Evolutionary conservation across 2,888 invertebrate genomes (phyloP), one percentile per base, ranked within the genome.

Genomic region (Lomographa bimaculata): DNA sequence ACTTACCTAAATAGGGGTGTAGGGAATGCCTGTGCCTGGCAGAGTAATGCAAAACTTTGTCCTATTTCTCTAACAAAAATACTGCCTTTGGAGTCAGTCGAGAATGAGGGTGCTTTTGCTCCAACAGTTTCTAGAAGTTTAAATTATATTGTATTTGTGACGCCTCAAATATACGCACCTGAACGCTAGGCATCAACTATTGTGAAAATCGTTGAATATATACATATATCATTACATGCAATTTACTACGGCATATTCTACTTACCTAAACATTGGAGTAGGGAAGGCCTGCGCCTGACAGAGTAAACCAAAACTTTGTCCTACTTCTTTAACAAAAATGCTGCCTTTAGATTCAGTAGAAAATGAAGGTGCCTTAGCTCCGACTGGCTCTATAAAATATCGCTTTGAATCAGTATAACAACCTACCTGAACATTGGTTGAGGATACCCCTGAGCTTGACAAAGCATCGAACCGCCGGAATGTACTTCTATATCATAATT

Each of bases 361-460:
- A 79, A 92, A 91, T 27, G 90, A 89, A 35, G 92, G 92, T 46
- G 91, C 90, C 77, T 92, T 92, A 27, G 90, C 90, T 56, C 92
- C 92, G 50, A 92, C 87, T 1, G 92, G 92, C 74, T 92, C 92
- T 92, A 89, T 53, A 62, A 55, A 34, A 33, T 41, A 50, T 37
- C 43, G 37, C 16, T 46, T 54, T 40, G 53, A 56, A 46, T 44
- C 39, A 27, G 38, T 7, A 19, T 28, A 37, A 7, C 18, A 14
- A 42, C 86, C 71, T 89, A 94, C 94, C 93, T 93, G 91, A 92
- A 93, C 52, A 89, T 74, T 60, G 94, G 93, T 69, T 91, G 87
- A 55, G 94, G 93, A 71, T 89, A 90, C 68, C 90, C 90, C 72
- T 91, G 90, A 43, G 90, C 90, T 67, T 90, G 89, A 65, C 91